phyloP scores from a whole-genome alignment of 2,888 invertebrate genomes.

The Peribatodes rhomboidaria region DNA sequence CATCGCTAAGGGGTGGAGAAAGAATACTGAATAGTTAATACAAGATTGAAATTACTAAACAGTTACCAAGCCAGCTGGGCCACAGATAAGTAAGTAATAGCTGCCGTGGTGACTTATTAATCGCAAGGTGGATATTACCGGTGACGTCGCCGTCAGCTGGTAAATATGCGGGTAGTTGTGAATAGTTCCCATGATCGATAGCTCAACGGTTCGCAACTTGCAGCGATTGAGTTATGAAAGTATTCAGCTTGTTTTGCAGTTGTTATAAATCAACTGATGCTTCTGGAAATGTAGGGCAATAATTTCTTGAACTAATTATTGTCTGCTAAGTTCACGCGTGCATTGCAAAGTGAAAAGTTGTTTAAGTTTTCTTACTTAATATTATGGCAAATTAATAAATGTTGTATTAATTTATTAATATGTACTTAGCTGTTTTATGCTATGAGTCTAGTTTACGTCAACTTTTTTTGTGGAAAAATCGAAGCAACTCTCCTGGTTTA shows the following conservation, averaged over 20 bases:
- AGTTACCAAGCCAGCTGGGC: not conserved
- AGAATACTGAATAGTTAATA: not conserved
- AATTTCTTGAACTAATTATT: slow-evolving; percentile 10
- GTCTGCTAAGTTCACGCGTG: not conserved
- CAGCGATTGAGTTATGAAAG: slow-evolving; percentile 70
- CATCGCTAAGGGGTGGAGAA: not conserved
- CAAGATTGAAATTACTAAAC: not conserved
- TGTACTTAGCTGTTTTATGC: too few species aligned
- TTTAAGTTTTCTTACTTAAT: too few species aligned
- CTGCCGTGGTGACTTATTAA: slow-evolving; percentile 52
- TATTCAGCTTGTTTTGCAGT: slow-evolving; percentile 60
- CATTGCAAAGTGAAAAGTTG: not conserved
- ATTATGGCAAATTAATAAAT: too few species aligned
- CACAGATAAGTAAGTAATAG: not conserved
- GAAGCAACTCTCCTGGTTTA: too few species aligned
- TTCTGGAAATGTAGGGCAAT: slow-evolving; percentile 20
- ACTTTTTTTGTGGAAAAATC: too few species aligned
- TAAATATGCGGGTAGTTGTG: slow-evolving; percentile 73
- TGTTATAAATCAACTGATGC: slow-evolving; percentile 50
- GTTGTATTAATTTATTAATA: too few species aligned
- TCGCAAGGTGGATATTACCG: slow-evolving; percentile 75
- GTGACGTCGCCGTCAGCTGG: slow-evolving; percentile 73
- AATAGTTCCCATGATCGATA: slow-evolving; percentile 71
- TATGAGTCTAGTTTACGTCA: too few species aligned
- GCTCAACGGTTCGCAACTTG: slow-evolving; percentile 64